Evolutionary conservation across 2,888 invertebrate genomes (phyloP).

Genomic region (Cerceris rybyensis): DNA sequence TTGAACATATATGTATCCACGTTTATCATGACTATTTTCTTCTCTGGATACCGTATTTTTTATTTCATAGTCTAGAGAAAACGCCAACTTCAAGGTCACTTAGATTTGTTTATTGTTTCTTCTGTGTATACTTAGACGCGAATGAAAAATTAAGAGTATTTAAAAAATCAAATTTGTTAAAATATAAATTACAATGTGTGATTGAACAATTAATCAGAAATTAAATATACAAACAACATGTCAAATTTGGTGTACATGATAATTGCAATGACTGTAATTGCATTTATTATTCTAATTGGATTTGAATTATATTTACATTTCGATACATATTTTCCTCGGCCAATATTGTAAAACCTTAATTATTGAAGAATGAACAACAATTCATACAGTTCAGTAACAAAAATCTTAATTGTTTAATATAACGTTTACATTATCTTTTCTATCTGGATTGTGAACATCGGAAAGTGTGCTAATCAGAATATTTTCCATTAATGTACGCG

Average conservation of each 20-base stretch:
- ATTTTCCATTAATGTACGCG: constrained; percentile 52
- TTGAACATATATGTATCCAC: background rate
- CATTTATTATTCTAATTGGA: constrained; percentile 65
- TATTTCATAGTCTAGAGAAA: constrained; percentile 19
- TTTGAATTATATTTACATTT: constrained; percentile 75
- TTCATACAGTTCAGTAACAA: background rate
- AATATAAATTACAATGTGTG: constrained; percentile 15
- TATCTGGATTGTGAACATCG: constrained; percentile 61
- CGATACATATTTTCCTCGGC: constrained; percentile 71
- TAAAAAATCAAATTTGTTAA: background rate
- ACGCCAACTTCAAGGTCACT: constrained; percentile 40
- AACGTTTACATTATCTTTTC: background rate
- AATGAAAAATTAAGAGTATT: constrained; percentile 4
- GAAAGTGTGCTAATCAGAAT: constrained; percentile 70
- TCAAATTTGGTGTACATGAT: constrained; percentile 32
- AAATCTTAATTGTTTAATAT: constrained; percentile 8
- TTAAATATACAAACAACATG: constrained; percentile 23
- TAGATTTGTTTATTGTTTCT: constrained; percentile 10
- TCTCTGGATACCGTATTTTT: constrained; percentile 5
- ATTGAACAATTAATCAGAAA: background rate
- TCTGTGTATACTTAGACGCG: background rate
- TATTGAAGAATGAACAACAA: background rate
- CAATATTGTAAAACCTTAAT: constrained; percentile 19
- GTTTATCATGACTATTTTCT: too few species aligned
- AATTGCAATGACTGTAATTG: constrained; percentile 43